Base-by-base conservation (phyloP, 2,888 invertebrate genomes). In the Phaonia tiefii region DNA sequence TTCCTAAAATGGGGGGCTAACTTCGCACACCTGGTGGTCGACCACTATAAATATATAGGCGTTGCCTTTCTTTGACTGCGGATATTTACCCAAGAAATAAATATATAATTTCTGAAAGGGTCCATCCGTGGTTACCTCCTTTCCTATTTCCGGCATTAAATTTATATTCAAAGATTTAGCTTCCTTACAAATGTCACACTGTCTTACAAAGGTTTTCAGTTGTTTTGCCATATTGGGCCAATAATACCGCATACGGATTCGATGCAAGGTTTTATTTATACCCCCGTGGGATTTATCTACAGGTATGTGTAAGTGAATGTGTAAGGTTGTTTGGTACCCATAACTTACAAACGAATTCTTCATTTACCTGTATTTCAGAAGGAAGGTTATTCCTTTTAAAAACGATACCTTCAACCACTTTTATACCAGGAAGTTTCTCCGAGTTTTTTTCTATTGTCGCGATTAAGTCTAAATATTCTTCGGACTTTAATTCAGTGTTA, bases 241-340 rank as follows among this genome's bases (percentile, higher is more conserved):
- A 31, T 31, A 31, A 31, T 31, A 31, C 3, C 4, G 26, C 54
- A 67, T 44, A 8, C 56, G 15, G 1, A 83, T 0, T 1, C 67
- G 46, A 2, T 66, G 25, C 0, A 77, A 15, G 0, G 82, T 83
- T 58, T 80, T 83, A 1, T 63, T 25, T 10, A 78, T 60, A 5
- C 8, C n/a, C n/a, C n/a, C n/a, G n/a, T n/a, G n/a, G n/a, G n/a
- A n/a, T n/a, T n/a, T n/a, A n/a, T n/a, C n/a, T n/a, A n/a, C n/a
- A n/a, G n/a, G 8, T 5, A 31, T 31, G 8, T 70, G 82, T 79
- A 7, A 79, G n/a, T 11, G 60, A 63, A 2, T 25, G 1, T 3
- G 44, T 51, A 15, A 67, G 51, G 1, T 25, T 49, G 20, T n/a
- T 13, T 11, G 67, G 67, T 25, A 67, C 15, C 67, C 51, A 67